These are phyloP conservation scores for Chinchilla lanigera DNA, from an alignment of 2,113 vertebrate genomes.

Conservation along the genomic window DNA sequence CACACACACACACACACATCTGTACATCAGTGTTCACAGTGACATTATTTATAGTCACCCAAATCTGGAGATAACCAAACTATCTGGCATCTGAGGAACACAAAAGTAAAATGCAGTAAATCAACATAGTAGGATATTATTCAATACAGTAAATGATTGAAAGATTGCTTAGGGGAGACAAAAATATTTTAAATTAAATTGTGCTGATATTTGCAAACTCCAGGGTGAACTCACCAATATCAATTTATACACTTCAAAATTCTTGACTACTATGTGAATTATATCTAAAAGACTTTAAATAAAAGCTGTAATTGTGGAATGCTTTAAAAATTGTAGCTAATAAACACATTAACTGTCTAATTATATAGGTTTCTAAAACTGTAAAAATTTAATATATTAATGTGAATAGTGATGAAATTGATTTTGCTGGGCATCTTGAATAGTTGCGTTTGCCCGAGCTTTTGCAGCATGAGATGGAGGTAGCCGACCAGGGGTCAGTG, in stretches of 20 bases:
- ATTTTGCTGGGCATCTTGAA: background rate
- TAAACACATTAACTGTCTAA: background rate
- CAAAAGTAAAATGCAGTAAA: background rate
- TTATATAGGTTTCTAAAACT: background rate
- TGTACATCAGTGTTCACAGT: background rate
- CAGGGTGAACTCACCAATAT: background rate
- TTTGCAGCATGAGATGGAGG: background rate
- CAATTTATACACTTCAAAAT: background rate
- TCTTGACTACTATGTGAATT: background rate
- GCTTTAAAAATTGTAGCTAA: background rate
- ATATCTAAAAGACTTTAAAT: background rate
- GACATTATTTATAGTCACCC: background rate
- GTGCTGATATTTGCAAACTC: background rate
- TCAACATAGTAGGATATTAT: background rate
- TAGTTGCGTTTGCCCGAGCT: background rate
- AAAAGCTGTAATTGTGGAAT: background rate
- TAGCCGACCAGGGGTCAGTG: background rate
- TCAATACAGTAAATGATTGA: background rate
- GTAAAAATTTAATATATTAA: background rate
- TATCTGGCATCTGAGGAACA: background rate
- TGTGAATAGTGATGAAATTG: background rate
- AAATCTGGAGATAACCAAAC: background rate
- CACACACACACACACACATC: background rate
- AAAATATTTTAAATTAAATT: background rate
- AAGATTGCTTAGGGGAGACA: background rate